These are phyloP conservation scores for Nomada flava DNA, from an alignment of 2,888 invertebrate species.

Conservation along the genomic window DNA sequence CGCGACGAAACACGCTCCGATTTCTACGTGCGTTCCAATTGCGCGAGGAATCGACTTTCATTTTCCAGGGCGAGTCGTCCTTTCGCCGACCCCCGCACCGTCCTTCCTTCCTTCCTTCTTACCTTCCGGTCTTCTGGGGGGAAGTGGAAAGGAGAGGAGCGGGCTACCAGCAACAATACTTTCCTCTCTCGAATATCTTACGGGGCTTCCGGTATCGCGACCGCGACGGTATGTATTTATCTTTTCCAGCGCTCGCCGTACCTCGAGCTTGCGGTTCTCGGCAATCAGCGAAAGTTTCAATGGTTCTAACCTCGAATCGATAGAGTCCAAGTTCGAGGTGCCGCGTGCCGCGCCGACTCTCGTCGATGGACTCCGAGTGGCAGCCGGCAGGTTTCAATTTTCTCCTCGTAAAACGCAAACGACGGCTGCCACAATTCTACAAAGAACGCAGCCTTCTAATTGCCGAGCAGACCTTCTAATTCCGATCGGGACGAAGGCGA, in stretches of 20 bases:
- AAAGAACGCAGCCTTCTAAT: slow-evolving; percentile 11
- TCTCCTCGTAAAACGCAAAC: no score
- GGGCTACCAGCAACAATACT: neutral
- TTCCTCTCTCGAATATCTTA: slow-evolving; percentile 16
- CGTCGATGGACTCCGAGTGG: neutral
- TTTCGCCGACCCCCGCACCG: slow-evolving; percentile 39
- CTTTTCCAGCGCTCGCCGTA: neutral
- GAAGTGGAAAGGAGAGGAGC: slow-evolving; percentile 21
- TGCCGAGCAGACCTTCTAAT: neutral
- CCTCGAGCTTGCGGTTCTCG: neutral
- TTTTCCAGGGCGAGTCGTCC: slow-evolving; percentile 60
- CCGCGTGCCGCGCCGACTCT: no score
- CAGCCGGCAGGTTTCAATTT: no score
- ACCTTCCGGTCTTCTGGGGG: slow-evolving; percentile 25
- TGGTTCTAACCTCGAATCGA: neutral
- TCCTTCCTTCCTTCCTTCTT: no score
- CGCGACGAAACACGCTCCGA: neutral
- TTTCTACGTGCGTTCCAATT: slow-evolving; percentile 24
- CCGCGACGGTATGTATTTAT: neutral
- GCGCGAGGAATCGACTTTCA: slow-evolving; percentile 58
- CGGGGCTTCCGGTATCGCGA: slow-evolving; percentile 17
- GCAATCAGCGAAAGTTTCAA: neutral
- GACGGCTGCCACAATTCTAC: neutral
- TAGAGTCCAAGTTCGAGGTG: slow-evolving; percentile 14
- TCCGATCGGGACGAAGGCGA: neutral